A percentile compares a stretch with the other conserved stretches of the same genome.
Conservation (phyloP, 2,888 invertebrate species). For the Pristionchus japonicus region DNA sequence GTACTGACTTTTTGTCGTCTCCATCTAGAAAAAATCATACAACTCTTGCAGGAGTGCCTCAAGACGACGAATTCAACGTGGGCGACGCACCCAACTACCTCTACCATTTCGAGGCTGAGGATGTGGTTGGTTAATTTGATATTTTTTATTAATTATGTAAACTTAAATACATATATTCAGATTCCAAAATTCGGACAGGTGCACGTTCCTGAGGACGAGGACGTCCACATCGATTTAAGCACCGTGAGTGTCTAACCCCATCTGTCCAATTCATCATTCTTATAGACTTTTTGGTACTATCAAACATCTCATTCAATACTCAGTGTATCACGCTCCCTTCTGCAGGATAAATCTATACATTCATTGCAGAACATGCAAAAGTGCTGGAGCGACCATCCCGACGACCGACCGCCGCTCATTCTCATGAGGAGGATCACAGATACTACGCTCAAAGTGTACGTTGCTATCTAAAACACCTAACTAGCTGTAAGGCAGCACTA, state of each 20-base stretch:
- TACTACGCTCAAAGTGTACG: constrained; percentile 70
- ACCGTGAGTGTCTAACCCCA: too few species aligned
- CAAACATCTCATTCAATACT: neutral
- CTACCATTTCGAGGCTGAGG: neutral
- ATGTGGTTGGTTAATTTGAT: neutral
- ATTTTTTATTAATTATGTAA: neutral
- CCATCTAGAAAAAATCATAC: neutral
- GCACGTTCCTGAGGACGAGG: neutral
- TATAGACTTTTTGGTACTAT: too few species aligned
- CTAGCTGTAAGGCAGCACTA: too few species aligned
- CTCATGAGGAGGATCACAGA: constrained; percentile 68
- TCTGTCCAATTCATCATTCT: too few species aligned
- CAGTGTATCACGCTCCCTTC: neutral
- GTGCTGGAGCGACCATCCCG: neutral
- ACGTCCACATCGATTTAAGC: constrained; percentile 36
- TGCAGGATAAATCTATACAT: neutral
- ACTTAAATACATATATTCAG: neutral
- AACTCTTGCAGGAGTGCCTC: neutral
- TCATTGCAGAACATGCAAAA: neutral
- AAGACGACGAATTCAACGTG: constrained; percentile 12
- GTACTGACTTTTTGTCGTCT: too few species aligned
- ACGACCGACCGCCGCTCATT: neutral
- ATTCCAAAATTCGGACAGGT: neutral
- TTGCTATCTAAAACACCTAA: too few species aligned
- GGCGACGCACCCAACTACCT: neutral